Evolutionary conservation across 2,113 vertebrate species (phyloP), one percentile per base, ranked within the genome.

Genomic region (Noturus placidus): DNA sequence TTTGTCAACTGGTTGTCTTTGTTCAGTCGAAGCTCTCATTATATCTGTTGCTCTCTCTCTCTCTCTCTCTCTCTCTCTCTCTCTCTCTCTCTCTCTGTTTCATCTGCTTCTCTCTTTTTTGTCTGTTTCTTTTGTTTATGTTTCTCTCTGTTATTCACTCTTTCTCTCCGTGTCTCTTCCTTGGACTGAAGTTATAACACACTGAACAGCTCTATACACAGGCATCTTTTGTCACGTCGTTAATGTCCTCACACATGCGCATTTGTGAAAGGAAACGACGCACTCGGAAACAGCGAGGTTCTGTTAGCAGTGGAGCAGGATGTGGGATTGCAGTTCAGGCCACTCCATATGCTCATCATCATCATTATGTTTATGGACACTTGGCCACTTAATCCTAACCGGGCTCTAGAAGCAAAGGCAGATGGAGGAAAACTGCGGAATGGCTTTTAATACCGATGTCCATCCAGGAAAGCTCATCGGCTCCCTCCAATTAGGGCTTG

Each of bases 1-100:
- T 93, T 90, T 92, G 91, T 93, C 87, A 94, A 89, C 84, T 65
- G 87, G 78, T 87, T 89, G 78, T 89, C 87, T 88, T 87, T 88
- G 86, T 90, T 85, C 86, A 69, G n/a, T 77, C 33, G 19, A 52
- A 80, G 77, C 72, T 74, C 84, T 87, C 76, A 25, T 83, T 54
- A 78, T 86, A 54, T 84, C 30, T 74, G 14, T 80, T 56, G 46
- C 79, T 83, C 42, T 67, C 35, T 46, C 22, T 78, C 83, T 74
- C 38, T 65, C 30, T 42, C 27, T 76, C 35, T 61, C 20, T 85
- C 17, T 79, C 74, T 46, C 15, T 42, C 52, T 83, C 76, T n/a
- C 46, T 61, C 38, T 83, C 27, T 82, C 27, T 69, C 20, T 69
- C 63, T 59, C 38, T 85, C 69, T 70, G 5, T 69, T 82, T 76